Percentiles rank a stretch among this genome's conserved stretches.
Evolutionary conservation across 2,113 vertebrate genomes (phyloP).

Genomic region (Solenodon paradoxus): DNA sequence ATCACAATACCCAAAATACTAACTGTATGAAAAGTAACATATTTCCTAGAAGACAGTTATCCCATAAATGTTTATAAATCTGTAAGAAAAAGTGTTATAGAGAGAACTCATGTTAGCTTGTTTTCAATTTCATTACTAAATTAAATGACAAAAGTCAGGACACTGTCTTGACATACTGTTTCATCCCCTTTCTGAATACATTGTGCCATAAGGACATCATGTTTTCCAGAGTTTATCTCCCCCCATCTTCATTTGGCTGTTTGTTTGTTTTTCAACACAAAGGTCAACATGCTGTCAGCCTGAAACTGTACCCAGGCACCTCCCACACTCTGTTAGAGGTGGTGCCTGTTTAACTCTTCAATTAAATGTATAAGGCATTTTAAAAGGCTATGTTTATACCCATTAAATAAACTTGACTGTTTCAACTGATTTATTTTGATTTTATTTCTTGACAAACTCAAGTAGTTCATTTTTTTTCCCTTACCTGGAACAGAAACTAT

Average conservation of each 20-base stretch:
- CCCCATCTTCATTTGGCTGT: background rate
- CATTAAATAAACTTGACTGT: background rate
- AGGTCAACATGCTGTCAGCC: background rate
- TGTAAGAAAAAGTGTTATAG: background rate
- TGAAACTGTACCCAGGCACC: background rate
- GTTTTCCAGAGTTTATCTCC: background rate
- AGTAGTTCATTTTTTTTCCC: background rate
- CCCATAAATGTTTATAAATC: background rate
- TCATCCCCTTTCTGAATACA: constrained; percentile 22
- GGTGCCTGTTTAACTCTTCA: background rate
- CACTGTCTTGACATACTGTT: constrained; percentile 11
- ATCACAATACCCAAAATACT: background rate
- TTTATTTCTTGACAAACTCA: background rate
- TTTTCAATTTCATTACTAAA: background rate
- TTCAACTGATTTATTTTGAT: constrained; percentile 20
- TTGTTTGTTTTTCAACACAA: background rate
- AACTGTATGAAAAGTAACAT: background rate
- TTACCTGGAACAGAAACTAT: background rate
- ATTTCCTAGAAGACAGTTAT: background rate
- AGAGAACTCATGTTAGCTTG: background rate
- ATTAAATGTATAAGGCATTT: background rate
- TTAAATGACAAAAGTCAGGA: constrained; percentile 18
- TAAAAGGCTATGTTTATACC: background rate
- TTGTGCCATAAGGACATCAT: background rate
- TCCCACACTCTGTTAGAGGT: background rate